Evolutionary conservation across 1,140 invertebrate species (phyloP), one percentile per base, ranked within the genome.

Genomic region (Chymomyza costata): DNA sequence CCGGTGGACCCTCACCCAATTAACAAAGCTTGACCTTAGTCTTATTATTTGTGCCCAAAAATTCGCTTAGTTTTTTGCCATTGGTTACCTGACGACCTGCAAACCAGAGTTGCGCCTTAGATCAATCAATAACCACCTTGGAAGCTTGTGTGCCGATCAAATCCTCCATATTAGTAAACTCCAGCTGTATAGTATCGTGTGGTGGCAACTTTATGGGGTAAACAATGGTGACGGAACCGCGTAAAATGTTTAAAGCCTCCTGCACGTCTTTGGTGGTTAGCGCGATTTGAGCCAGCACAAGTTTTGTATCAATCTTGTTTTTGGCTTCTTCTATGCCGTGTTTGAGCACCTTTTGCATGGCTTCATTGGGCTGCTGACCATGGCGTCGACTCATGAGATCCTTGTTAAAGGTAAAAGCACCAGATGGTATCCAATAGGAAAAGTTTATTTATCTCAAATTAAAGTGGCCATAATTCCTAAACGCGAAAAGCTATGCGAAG

Each of bases 161-260:
- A 86, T 97, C 94, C 86, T 97, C 96, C 17, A 90, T 92, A 73
- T 97, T 97, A 70, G 96, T 93, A 62, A 97, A 91, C 86, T 98
- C 96, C 87, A 92, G 89, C 11, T 92, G 88, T 55, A 98, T 94
- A 2, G 92, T 90, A 70, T 98, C 96, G 84, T 98, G 92, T 0
- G 95, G 95, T 0, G 97, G 96, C 30, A 98, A 86, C 58, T 93
- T 93, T 93, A 96, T 97, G 0, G 96, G 97, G 87, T 97, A 98
- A 3, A 96, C 95, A 47, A 98, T 97, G 68, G 90, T 95, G 0
- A 95, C 90, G 7, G 95, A 93, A 0, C 96, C 96, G 63, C 90
- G 89, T 0, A 98, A 84, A 40, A 97, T 90, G 64, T 94, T 92
- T 13, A 98, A 70, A 1, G 93, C 92, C 66, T 90, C 87, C 45